Percentiles rank a stretch among this genome's conserved stretches.
phyloP scores from a whole-genome alignment of 2,888 invertebrate species.

The Thecocarcelia acutangulata region DNA sequence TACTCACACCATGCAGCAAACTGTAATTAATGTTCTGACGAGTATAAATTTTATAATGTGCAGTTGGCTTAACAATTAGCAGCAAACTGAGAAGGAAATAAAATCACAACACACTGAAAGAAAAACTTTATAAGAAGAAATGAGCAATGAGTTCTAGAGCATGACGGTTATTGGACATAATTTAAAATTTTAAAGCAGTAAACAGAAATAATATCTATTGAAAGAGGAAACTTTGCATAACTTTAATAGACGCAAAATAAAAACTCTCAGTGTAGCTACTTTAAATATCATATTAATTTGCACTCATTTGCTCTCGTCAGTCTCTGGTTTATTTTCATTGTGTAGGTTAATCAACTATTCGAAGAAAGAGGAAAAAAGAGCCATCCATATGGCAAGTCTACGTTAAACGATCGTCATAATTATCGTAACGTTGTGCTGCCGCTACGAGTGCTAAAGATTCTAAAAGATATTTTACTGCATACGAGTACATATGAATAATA shows the following conservation, averaged over 20 bases:
- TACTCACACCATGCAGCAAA: background rate
- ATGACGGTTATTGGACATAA: too few species aligned
- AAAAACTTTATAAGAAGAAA: background rate
- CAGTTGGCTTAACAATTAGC: constrained; percentile 62
- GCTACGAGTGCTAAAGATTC: constrained; percentile 56
- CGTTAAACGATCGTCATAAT: constrained; percentile 62
- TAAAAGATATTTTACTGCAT: constrained; percentile 48
- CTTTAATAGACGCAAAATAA: background rate
- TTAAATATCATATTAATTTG: constrained; percentile 24
- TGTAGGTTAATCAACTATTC: constrained; percentile 53
- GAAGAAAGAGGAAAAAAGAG: constrained; percentile 19
- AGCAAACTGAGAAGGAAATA: constrained; percentile 50
- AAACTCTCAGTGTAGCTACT: constrained; percentile 18
- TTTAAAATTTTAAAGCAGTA: background rate
- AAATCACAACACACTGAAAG: constrained; percentile 37
- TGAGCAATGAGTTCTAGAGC: background rate
- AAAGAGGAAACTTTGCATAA: background rate
- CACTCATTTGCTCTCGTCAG: constrained; percentile 31
- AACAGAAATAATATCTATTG: background rate
- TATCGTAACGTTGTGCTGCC: constrained; percentile 49
- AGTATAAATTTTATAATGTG: constrained; percentile 54
- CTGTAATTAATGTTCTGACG: constrained; percentile 49
- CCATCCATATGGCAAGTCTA: constrained; percentile 57
- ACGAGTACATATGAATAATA: constrained; percentile 28
- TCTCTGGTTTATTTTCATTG: constrained; percentile 29